Conservation (phyloP, 2,113 vertebrate species). For the Seriola dumerili region DNA sequence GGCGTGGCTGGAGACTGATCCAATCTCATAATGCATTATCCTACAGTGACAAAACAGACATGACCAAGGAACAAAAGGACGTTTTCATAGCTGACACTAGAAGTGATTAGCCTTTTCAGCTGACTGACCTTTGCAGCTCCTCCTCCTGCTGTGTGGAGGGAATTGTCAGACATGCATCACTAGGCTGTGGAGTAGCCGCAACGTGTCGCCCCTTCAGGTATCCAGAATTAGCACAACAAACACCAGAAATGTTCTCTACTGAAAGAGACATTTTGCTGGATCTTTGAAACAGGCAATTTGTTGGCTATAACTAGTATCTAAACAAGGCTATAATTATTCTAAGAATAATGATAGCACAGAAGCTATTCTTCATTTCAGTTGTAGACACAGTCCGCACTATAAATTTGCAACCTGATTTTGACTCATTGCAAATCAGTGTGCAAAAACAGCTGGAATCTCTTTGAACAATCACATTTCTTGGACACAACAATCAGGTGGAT, state of each 20-base stretch:
- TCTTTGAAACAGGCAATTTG: background rate
- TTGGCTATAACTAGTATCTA: background rate
- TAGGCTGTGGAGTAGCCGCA: conserved; percentile 92
- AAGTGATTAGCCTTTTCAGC: conserved; percentile 1
- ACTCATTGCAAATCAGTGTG: background rate
- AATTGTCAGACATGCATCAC: conserved; percentile 94
- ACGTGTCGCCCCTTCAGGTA: conserved; percentile 94
- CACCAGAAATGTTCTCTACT: background rate
- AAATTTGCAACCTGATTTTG: conserved; percentile 9
- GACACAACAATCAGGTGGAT: background rate
- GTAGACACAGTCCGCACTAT: background rate
- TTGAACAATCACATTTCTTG: background rate
- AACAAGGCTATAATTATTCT: background rate
- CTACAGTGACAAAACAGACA: conserved; percentile 79
- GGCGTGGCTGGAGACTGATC: conserved; percentile 90
- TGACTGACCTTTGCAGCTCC: conserved; percentile 92
- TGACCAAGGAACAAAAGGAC: conserved; percentile 7
- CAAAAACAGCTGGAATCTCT: conserved; percentile 1
- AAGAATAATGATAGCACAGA: background rate
- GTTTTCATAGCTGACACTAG: background rate
- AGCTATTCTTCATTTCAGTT: background rate
- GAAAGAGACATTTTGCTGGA: background rate
- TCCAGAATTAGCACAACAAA: conserved; percentile 74
- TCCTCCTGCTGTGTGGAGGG: conserved; percentile 88
- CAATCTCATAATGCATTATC: conserved; percentile 92